Conservation (phyloP, 2,888 invertebrate species). For the Drosophila siamana region DNA sequence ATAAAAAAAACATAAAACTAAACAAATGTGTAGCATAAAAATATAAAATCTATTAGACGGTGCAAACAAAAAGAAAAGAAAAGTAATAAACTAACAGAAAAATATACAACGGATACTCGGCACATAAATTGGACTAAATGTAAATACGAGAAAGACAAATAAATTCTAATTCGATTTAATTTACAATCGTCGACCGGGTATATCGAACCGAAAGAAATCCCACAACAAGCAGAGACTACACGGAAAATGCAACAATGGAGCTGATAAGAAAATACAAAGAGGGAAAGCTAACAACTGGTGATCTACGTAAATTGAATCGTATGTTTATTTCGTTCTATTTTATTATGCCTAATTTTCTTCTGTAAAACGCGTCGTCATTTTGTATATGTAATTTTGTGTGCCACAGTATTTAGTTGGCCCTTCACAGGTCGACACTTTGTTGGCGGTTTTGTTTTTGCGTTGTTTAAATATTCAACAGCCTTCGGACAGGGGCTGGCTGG, state of each 20-base stretch:
- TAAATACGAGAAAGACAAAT: neutral
- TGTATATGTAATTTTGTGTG: constrained; percentile 5
- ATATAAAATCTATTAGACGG: constrained; percentile 8
- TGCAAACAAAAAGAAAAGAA: neutral
- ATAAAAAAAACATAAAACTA: constrained; percentile 31
- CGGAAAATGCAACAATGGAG: constrained; percentile 73
- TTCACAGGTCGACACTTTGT: constrained; percentile 11
- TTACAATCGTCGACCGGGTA: neutral
- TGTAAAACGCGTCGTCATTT: constrained; percentile 7
- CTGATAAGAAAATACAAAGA: constrained; percentile 81
- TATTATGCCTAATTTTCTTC: constrained; percentile 2
- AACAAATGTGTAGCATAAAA: constrained; percentile 33
- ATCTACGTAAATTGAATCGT: constrained; percentile 77
- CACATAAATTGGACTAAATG: neutral
- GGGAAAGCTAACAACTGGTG: constrained; percentile 73
- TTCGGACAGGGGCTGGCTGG: constrained; percentile 29
- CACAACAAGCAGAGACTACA: neutral
- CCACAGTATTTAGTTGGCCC: constrained; percentile 1
- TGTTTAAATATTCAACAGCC: constrained; percentile 29
- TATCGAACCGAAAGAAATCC: constrained; percentile 10
- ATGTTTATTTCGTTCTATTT: constrained; percentile 52
- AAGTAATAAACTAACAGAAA: constrained; percentile 15
- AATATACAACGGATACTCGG: constrained; percentile 8
- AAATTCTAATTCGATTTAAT: neutral
- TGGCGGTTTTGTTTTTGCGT: constrained; percentile 11